Base-by-base conservation (phyloP, 1,140 invertebrate species). In the Zaprionus capensis region DNA sequence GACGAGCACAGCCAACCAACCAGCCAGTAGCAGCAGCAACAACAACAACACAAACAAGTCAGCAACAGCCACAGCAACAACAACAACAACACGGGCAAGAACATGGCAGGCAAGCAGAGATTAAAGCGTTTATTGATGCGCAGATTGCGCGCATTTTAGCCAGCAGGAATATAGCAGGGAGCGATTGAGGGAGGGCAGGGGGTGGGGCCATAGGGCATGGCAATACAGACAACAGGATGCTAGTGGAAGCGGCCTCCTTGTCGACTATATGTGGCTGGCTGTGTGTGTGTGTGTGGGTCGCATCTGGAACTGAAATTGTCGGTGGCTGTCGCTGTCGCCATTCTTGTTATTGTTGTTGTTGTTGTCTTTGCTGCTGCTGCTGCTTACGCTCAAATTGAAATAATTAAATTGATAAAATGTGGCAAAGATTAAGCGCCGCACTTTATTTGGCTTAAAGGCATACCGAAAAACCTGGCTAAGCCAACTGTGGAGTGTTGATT, bases 401-500 rank as follows among this genome's bases (percentile, higher is more conserved):
- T 90, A 90, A 90, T 90, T 90, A 90, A 90, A 90, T 90, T 90
- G 85, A 90, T 90, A 90, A 90, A 90, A 90, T 90, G 85, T 90
- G 85, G 85, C 85, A 90, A 90, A 90, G 85, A 90, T 90, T 90
- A 90, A 90, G 85, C 85, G 85, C 76, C 81, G 85, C 85, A 90
- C 85, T 90, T 90, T 90, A 84, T 90, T 90, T 90, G 81, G 81
- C 85, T 85, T 85, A 90, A 90, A 90, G 85, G 81, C 85, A 90
- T 72, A 77, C 63, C 74, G 31, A 67, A 58, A 56, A 62, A 72
- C 65, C 58, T 59, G 49, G 80, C 84, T 87, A 88, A 88, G 84
- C 85, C 81, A 90, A 90, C 85, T 90, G 81, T 85, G 85, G 85
- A 90, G 85, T 90, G 85, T 90, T 90, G 86, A 90, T 90, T 90